Conservation (phyloP, 2,888 invertebrate species). For the Lagria hirta region DNA sequence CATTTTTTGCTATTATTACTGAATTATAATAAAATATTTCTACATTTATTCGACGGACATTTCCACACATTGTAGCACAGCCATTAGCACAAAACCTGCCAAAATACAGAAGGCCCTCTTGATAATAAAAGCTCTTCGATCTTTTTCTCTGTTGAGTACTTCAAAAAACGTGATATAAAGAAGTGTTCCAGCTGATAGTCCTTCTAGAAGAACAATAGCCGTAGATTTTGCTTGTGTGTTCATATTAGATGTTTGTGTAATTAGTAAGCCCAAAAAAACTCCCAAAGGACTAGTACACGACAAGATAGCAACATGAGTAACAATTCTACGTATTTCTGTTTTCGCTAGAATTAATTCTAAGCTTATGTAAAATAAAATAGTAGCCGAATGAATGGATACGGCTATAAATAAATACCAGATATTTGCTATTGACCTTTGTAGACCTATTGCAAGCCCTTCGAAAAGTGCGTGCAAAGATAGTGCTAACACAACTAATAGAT, state of each 20-base stretch:
- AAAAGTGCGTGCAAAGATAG: slow-evolving; percentile 59
- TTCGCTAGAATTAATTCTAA: slow-evolving; percentile 56
- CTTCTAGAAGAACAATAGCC: slow-evolving; percentile 53
- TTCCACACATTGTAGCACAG: slow-evolving; percentile 42
- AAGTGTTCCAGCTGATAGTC: slow-evolving; percentile 57
- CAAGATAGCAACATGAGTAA: slow-evolving; percentile 54
- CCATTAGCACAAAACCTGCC: slow-evolving; percentile 52
- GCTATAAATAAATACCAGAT: slow-evolving; percentile 59
- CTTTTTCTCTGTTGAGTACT: slow-evolving; percentile 55
- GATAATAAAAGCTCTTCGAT: slow-evolving; percentile 47
- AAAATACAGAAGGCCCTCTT: slow-evolving; percentile 48
- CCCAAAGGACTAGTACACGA: slow-evolving; percentile 58
- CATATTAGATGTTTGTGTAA: slow-evolving; percentile 50
- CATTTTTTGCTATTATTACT: no score
- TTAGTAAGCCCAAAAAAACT: slow-evolving; percentile 53
- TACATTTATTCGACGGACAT: slow-evolving; percentile 19
- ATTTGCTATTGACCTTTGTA: slow-evolving; percentile 53
- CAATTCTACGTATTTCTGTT: slow-evolving; percentile 48
- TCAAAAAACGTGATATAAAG: slow-evolving; percentile 59
- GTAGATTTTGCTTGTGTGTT: slow-evolving; percentile 50
- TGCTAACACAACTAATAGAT: slow-evolving; percentile 55
- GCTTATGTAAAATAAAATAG: slow-evolving; percentile 59
- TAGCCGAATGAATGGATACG: slow-evolving; percentile 58
- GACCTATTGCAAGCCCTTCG: slow-evolving; percentile 59
- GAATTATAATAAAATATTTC: no score